Base-by-base conservation (phyloP, 2,113 vertebrate species). In the Prietella phreatophila region DNA sequence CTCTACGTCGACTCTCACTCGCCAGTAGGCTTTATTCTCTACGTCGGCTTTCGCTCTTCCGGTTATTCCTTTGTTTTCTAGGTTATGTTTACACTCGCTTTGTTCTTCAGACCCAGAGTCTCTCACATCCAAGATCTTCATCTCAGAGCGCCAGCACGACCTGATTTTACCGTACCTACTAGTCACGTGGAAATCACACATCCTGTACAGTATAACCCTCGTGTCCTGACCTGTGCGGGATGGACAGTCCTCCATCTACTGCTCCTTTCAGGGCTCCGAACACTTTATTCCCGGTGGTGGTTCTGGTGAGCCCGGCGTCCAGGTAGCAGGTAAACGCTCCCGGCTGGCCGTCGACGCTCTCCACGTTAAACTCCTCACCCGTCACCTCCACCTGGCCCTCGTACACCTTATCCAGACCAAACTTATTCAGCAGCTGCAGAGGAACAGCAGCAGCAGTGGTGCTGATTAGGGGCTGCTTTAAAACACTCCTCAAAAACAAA, bases 241-340 rank as follows among this genome's bases (percentile, higher is more conserved):
- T 99, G 89, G 98, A 99, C 83, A 99, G 96, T 85, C 99, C 99
- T 91, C 99, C 99, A 79, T 99, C 99, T 88, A 99, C 98, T 36
- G 99, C 99, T 75, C 99, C 99, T 91, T 99, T 99, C 84, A 99
- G 95, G 88, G 97, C 98, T 75, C 99, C 99, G 39, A 99, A 99
- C 90, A 99, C 98, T 96, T 99, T 99, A 95, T 99, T 99, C 93
- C 98, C 99, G 81, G 98, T 99, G 88, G 97, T 99, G 93, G 98
- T 99, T 94, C 98, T 97, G 78, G 98, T 96, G 61, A 99, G 97
- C 20, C 98, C 98, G 30, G 98, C 98, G 86, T 99, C 98, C 95
- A 99, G 93, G 92, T 99, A 99, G 95, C 98, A 99, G 0, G 97
- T 97, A 91, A 99, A 99, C 75, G 97, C 98, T 0, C 98, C 97